These are phyloP conservation scores for Larimichthys polyactis DNA, from an alignment of 2,113 vertebrate genomes.

Conservation along the genomic window DNA sequence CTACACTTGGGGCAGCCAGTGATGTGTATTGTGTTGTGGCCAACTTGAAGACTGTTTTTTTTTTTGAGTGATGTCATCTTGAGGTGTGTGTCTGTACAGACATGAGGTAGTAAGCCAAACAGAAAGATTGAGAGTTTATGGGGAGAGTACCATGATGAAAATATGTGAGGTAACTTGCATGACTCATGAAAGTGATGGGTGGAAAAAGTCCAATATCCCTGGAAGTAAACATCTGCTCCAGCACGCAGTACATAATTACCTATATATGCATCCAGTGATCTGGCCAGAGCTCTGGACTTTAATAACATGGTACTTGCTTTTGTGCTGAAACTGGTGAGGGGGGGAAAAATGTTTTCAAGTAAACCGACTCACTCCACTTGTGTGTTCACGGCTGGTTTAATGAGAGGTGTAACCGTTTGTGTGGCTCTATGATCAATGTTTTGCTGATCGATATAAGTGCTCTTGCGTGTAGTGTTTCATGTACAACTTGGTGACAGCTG, in stretches of 20 bases:
- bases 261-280: neutral
- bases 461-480: slow-evolving; percentile 46
- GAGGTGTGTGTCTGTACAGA: slow-evolving; percentile 10
- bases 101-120: slow-evolving; percentile 35
- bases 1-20: neutral
- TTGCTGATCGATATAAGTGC: slow-evolving; percentile 35
- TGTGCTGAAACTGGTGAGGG: slow-evolving; percentile 1
- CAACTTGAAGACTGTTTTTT: slow-evolving; percentile 41
- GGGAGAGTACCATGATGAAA: slow-evolving; percentile 17
- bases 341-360: neutral
- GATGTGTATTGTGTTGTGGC: slow-evolving; percentile 19
- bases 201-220: slow-evolving; percentile 15
- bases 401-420: slow-evolving; percentile 16
- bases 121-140: slow-evolving; percentile 1
- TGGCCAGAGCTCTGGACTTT: slow-evolving; percentile 18
- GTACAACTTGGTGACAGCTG: slow-evolving; percentile 11
- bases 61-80: slow-evolving; percentile 44
- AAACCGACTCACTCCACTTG: neutral
- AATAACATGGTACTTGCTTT: slow-evolving; percentile 14
- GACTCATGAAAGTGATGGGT: slow-evolving; percentile 32
- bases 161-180: neutral
- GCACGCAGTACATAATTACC: slow-evolving; percentile 14
- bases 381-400: slow-evolving; percentile 16
- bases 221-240: slow-evolving; percentile 32
- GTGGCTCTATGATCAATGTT: slow-evolving; percentile 7